These are phyloP conservation scores for Bubalus kerabau DNA, from an alignment of 2,113 vertebrate species.

Conservation along the genomic window DNA sequence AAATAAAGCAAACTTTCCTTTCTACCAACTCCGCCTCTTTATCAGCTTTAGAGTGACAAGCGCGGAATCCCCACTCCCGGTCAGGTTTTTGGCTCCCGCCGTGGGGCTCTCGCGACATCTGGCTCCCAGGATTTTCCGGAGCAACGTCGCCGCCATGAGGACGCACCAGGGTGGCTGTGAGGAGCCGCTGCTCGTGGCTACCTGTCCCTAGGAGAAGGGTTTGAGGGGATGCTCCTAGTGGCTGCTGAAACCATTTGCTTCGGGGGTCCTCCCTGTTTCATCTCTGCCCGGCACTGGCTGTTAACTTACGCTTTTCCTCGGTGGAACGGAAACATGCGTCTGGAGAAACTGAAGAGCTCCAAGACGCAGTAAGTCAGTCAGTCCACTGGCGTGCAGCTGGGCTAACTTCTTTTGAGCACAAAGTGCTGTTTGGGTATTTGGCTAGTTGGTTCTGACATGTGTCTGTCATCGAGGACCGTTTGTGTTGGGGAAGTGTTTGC, in stretches of 20 bases:
- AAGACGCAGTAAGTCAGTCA: not conserved
- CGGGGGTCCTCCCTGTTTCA: not conserved
- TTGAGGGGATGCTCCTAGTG: not conserved
- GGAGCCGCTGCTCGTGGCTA: not conserved
- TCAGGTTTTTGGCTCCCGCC: not conserved
- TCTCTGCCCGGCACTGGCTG: not conserved
- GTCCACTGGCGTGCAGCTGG: not conserved
- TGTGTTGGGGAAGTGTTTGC: not conserved
- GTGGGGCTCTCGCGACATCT: not conserved
- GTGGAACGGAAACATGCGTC: not conserved
- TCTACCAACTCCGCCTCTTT: not conserved
- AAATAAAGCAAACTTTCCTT: not conserved
- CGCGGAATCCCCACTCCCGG: rapidly evolving
- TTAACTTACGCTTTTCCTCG: not conserved
- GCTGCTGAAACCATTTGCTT: not conserved
- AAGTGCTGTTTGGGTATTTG: not conserved
- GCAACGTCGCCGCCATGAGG: not conserved
- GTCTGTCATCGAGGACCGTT: not conserved
- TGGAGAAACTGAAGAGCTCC: not conserved
- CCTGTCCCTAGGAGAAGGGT: not conserved
- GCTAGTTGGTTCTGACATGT: not conserved
- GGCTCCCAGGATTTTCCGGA: not conserved
- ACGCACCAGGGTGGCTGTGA: not conserved
- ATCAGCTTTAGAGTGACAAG: not conserved
- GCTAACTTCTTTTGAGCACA: not conserved